These are phyloP conservation scores for Periphyllus acericola DNA, from an alignment of 2,888 invertebrate species.

Conservation along the genomic window DNA sequence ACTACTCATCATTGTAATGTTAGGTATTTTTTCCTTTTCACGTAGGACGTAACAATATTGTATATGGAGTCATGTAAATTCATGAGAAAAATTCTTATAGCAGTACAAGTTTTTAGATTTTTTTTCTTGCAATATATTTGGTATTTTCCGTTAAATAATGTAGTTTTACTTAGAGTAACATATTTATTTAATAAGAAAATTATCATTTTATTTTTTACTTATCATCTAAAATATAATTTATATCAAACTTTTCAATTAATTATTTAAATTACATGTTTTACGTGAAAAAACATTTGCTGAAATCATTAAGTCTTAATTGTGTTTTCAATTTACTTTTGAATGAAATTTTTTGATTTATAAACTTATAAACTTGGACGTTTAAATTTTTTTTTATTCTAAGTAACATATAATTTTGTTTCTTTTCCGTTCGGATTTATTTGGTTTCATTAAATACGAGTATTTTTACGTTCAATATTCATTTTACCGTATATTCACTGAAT, in stretches of 20 bases:
- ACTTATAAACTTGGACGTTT: background rate
- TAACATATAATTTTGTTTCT: too few relatives aligned
- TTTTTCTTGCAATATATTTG: background rate
- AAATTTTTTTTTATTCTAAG: background rate
- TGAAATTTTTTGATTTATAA: background rate
- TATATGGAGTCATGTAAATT: background rate
- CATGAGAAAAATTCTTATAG: background rate
- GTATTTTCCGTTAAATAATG: background rate
- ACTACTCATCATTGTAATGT: slow-evolving; percentile 9
- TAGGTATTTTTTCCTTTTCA: background rate
- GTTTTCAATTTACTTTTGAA: background rate
- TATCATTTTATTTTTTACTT: too few relatives aligned
- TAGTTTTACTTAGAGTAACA: background rate
- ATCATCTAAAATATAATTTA: background rate
- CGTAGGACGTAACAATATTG: too few relatives aligned
- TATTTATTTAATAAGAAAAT: background rate
- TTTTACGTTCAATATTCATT: too few relatives aligned
- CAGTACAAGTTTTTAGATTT: background rate
- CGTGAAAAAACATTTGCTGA: background rate
- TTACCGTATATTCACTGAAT: too few relatives aligned
- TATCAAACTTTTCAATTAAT: background rate
- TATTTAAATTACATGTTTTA: background rate
- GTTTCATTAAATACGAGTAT: too few relatives aligned
- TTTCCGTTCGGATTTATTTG: too few relatives aligned
- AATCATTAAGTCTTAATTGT: background rate